phyloP scores from a whole-genome alignment of 2,797 vertebrate genomes.

The Typhlichthys eigenmanni region DNA sequence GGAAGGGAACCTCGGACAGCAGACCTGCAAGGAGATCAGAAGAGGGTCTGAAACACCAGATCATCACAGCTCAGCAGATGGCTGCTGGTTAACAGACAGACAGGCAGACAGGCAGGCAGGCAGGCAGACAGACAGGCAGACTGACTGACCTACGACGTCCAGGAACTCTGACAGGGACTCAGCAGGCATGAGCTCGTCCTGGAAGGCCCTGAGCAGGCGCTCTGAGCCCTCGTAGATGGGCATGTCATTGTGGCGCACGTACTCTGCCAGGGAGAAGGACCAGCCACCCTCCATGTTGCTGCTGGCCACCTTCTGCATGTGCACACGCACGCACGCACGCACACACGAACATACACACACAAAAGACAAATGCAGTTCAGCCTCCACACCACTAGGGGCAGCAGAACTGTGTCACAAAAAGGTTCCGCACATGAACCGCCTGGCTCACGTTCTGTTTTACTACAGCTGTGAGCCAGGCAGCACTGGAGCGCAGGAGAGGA shows the following conservation, averaged over 20 bases:
- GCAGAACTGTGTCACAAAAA: not conserved
- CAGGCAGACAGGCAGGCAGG: too few relatives aligned
- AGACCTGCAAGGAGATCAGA: slow-evolving; percentile 80
- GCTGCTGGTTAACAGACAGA: too few relatives aligned
- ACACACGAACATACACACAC: not conserved
- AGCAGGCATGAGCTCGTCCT: slow-evolving; percentile 98
- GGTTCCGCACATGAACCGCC: too few relatives aligned
- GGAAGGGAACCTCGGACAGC: slow-evolving; percentile 88
- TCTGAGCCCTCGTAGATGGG: slow-evolving; percentile 96
- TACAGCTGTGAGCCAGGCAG: too few relatives aligned
- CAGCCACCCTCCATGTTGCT: slow-evolving; percentile 99
- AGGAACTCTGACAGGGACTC: slow-evolving; percentile 94
- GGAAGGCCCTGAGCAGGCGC: slow-evolving; percentile 92
- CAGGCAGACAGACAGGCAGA: not conserved
- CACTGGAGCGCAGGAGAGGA: too few relatives aligned
- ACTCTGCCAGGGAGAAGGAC: slow-evolving; percentile 98
- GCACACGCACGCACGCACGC: not conserved
- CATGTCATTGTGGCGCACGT: slow-evolving; percentile 98
- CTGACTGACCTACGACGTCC: slow-evolving; percentile 89
- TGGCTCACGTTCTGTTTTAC: too few relatives aligned
- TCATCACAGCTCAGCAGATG: too few relatives aligned
- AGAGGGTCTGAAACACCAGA: too few relatives aligned
- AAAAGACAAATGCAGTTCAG: not conserved
- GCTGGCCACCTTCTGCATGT: slow-evolving; percentile 86
- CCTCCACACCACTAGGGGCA: not conserved